Base-by-base conservation (phyloP, 2,888 invertebrate genomes). In the Pandemis heparana region DNA sequence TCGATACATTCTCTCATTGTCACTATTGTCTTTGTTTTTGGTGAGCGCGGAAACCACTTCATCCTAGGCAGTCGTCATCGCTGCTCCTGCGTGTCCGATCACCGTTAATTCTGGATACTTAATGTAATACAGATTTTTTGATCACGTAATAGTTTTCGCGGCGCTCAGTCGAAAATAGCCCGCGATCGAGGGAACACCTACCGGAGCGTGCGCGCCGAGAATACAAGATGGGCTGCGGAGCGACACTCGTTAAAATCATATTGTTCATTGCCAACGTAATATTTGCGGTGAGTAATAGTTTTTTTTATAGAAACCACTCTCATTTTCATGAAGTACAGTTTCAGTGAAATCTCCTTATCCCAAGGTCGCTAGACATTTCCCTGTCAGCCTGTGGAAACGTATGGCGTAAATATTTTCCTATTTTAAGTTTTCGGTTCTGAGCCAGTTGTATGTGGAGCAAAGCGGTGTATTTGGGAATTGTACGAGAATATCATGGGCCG, bases 211-310 rank as follows among this genome's bases (percentile, higher is more conserved):
- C 65, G 66, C 61, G 23, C 18, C 16, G 67, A 62, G 62, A 23
- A 66, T 66, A 69, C 69, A 69, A 69, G 12, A 74, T 74, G 73
- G 73, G 73, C 59, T 74, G 73, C 9, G 73, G 69, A 5, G 41
- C 53, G n/a, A 64, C 64, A 23, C 48, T 69, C 10, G 69, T 74
- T 18, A 74, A 74, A 69, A 46, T 59, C n/a, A 51, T 74, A 60
- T 46, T 74, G 41, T 59, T 74, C 63, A 12, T 69, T 38, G 48
- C 69, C 70, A 74, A 74, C 64, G 56, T 74, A 32, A 16, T 74
- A 16, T 69, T 74, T 48, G 67, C 72, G 56, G 72, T 72, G 67
- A 72, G 72, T 65, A 60, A 38, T 38, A 38, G 18, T 63, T 14
- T 63, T 59, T 23, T 14, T n/a, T 23, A 43, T 9, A 63, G 43